Percentiles rank a stretch among this genome's conserved stretches.
Conservation (phyloP, 2,888 invertebrate species). For the Lissonota sp. region DNA sequence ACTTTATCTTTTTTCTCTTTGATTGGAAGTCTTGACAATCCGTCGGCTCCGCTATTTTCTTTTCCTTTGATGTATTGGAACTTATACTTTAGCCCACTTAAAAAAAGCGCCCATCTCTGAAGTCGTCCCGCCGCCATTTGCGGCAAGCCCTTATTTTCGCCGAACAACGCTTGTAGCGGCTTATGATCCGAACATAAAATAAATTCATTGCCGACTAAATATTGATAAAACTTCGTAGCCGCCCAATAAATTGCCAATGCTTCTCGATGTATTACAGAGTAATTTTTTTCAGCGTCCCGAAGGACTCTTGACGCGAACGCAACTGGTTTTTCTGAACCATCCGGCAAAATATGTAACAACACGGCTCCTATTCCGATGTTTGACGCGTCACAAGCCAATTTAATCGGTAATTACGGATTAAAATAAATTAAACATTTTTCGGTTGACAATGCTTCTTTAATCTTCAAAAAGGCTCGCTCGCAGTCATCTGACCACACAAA, state of each 20-base stretch:
- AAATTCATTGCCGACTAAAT: constrained; percentile 76
- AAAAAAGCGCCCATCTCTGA: constrained; percentile 73
- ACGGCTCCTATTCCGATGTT: constrained; percentile 74
- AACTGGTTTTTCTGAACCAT: constrained; percentile 72
- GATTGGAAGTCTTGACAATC: constrained; percentile 58
- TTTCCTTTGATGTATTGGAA: too few species aligned
- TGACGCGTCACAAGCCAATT: constrained; percentile 65
- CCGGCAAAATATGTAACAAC: constrained; percentile 69
- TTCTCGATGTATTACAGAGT: constrained; percentile 76
- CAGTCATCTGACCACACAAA: constrained; percentile 15
- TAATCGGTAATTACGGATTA: constrained; percentile 56
- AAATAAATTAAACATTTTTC: constrained; percentile 60
- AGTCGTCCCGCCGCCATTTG: constrained; percentile 76
- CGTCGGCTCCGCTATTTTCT: constrained; percentile 50
- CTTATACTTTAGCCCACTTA: constrained; percentile 65
- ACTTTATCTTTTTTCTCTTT: constrained; percentile 40
- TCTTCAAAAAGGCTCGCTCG: constrained; percentile 63
- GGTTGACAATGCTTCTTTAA: constrained; percentile 69
- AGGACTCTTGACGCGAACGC: constrained; percentile 74
- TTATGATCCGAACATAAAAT: constrained; percentile 75
- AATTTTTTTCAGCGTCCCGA: constrained; percentile 74
- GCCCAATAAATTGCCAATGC: constrained; percentile 74
- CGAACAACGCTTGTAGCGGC: constrained; percentile 74
- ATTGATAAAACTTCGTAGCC: constrained; percentile 76
- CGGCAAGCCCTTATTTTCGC: constrained; percentile 74